Evolutionary conservation across 2,888 invertebrate species (phyloP).

Genomic region (Nemotelus nigrinus): DNA sequence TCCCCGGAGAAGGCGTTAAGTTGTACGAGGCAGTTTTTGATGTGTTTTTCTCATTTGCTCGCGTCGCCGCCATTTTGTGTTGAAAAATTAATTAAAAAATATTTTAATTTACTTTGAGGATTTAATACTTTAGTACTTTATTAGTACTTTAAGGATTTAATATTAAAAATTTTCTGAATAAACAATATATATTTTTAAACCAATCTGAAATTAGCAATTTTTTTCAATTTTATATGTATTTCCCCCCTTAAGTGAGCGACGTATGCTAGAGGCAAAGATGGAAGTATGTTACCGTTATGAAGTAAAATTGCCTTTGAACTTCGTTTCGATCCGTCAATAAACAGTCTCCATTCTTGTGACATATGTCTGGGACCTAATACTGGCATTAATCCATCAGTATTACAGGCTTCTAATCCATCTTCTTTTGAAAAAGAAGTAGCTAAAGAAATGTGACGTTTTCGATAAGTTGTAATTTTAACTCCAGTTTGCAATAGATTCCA

Average conservation of each 20-base stretch:
- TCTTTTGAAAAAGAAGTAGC: neutral
- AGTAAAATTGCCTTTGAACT: neutral
- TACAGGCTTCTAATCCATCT: neutral
- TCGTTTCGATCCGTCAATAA: neutral
- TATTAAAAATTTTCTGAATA: too few species aligned
- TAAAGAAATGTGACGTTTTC: slow-evolving; percentile 2
- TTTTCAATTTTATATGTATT: too few species aligned
- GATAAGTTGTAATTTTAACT: slow-evolving; percentile 9
- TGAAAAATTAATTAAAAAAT: too few species aligned
- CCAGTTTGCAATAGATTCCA: slow-evolving; percentile 14
- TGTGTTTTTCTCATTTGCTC: too few species aligned
- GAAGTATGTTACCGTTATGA: slow-evolving; percentile 6
- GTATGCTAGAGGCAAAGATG: slow-evolving; percentile 11
- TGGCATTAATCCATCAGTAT: neutral
- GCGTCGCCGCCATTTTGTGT: too few species aligned
- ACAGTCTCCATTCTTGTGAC: neutral
- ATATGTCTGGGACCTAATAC: neutral
- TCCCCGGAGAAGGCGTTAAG: too few species aligned
- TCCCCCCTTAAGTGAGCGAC: slow-evolving; percentile 4
- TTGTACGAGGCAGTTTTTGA: too few species aligned
- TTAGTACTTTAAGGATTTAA: too few species aligned
- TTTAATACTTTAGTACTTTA: too few species aligned
- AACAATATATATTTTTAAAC: too few species aligned
- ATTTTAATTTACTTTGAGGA: too few species aligned
- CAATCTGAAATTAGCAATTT: too few species aligned